phyloP scores from a whole-genome alignment of 2,797 vertebrate species.

The Mycteria americana region DNA sequence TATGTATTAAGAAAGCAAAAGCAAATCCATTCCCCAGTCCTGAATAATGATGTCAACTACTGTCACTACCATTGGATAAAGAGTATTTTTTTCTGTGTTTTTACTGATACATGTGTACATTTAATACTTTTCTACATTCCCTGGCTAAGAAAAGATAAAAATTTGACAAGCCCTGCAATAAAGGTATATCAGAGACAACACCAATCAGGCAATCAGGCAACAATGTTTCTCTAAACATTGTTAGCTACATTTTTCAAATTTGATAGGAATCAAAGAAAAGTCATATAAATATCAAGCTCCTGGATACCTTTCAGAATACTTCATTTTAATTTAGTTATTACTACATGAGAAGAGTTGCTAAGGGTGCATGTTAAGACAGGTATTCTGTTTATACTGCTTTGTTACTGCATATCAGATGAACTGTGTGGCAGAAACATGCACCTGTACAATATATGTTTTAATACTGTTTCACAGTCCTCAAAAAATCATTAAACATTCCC shows the following conservation, averaged over 20 bases:
- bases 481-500: neutral
- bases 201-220: neutral
- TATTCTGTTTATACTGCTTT: neutral
- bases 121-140: neutral
- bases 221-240: neutral
- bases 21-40: neutral
- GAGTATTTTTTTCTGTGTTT: neutral
- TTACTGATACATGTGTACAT: neutral
- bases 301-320: neutral
- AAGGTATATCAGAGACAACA: neutral
- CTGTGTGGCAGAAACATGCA: neutral
- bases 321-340: neutral
- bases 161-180: neutral
- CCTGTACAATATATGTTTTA: neutral
- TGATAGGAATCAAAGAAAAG: neutral
- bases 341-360: neutral
- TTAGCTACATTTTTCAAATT: neutral
- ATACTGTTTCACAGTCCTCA: neutral
- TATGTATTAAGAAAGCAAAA: neutral
- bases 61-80: neutral
- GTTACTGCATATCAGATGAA: neutral
- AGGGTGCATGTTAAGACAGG: neutral
- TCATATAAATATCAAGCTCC: neutral
- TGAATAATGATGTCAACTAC: neutral
- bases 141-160: neutral